Base-by-base conservation (phyloP, 2,797 vertebrate species). In the Margarornis squamiger region DNA sequence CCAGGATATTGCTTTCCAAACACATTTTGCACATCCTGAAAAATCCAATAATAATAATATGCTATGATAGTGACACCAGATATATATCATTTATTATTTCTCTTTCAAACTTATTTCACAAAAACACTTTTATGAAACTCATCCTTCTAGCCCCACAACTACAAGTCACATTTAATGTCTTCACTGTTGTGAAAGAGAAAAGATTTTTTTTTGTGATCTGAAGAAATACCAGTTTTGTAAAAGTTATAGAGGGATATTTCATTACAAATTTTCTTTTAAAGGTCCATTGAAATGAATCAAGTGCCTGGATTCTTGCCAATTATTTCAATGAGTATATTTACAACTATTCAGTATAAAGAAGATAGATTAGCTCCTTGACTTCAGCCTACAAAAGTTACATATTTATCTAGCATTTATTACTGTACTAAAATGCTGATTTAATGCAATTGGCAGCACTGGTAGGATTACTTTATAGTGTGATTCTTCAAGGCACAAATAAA, bases 81-180 rank as follows among this genome's bases (percentile, higher is more conserved):
- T 77, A 77, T n/a, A 58, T 75, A 88, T 77, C 27, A 78, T 57
- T 87, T 45, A 78, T 78, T 82, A 82, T 43, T 88, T 82, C 73
- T 72, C n/a, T 65, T 91, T 91, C 88, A 74, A 85, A 34, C 30
- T 61, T 54, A 68, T 80, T 89, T 92, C 66, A 88, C 68, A 95
- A 88, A 85, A 88, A 29, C 36, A 17, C 24, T 84, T 88, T 92
- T 86, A 93, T 88, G 91, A 94, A 90, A 90, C 51, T 70, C 87
- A 94, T 93, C 68, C 58, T 81, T 93, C 89, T 83, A 61, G 81
- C 20, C 20, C 32, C 27, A 77, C 41, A 52, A 71, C 38, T 65
- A 57, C 55, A 94, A 86, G 75, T 83, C 65, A 66, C 26, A 61
- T 72, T 87, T 83, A 91, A 58, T 51, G 12, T 66, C 72, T 68